Conservation (phyloP, 2,113 vertebrate species). For the Catharus bicknelli region DNA sequence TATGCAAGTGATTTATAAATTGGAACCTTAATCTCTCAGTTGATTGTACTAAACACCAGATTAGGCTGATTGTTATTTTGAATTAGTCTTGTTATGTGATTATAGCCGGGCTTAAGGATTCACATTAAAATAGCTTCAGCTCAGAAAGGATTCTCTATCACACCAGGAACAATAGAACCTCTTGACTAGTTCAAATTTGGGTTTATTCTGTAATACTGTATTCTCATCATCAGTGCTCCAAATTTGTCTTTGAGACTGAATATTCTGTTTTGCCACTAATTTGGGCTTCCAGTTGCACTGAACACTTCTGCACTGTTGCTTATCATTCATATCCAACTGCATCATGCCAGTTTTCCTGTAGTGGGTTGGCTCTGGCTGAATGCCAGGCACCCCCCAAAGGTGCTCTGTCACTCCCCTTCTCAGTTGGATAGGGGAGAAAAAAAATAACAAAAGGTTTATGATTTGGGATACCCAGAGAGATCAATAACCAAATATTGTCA, state of each 20-base stretch:
- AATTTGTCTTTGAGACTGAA: background rate
- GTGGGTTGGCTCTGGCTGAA: background rate
- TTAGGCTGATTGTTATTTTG: conserved; percentile 49
- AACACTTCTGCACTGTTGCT: background rate
- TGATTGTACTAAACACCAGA: conserved; percentile 41
- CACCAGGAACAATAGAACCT: background rate
- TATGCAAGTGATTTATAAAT: conserved; percentile 13
- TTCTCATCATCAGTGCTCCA: background rate
- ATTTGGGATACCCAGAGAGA: background rate
- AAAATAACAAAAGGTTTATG: background rate
- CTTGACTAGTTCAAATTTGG: background rate
- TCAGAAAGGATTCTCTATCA: background rate
- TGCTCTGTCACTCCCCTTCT: background rate
- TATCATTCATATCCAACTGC: conserved; percentile 1
- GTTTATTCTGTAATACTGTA: background rate
- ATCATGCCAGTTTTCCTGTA: background rate
- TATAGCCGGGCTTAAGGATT: background rate
- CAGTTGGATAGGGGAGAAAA: background rate
- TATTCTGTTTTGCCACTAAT: background rate
- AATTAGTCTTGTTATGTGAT: conserved; percentile 59
- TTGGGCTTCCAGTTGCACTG: background rate
- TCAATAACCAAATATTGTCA: background rate
- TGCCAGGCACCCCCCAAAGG: background rate
- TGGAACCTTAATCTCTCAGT: background rate
- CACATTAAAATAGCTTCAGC: background rate